Base-by-base conservation (phyloP, 2,113 vertebrate species). In the Syngnathoides biaculeatus region DNA sequence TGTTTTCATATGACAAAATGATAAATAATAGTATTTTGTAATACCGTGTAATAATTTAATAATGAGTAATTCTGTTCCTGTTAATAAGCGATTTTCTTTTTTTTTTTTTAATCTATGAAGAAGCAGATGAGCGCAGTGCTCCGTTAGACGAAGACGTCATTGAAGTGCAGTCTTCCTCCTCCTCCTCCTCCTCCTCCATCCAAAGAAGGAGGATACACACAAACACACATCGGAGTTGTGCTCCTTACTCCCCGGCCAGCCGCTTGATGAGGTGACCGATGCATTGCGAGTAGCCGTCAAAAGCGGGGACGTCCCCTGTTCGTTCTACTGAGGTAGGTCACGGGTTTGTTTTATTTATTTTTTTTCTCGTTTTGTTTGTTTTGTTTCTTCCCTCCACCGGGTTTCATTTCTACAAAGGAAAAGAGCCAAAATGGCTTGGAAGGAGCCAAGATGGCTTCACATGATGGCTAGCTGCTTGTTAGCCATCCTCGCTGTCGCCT, bases 321-420 rank as follows among this genome's bases (percentile, higher is more conserved):
- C 17, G n/a, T 42, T 43, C 30, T 15, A 8, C 74, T 80, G 74
- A 79, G 91, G 92, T 92, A 77, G 92, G 91, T 91, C 8, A 5
- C 19, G 12, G 2, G 17, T 24, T 13, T 1, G 59, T 57, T 2
- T 35, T n/a, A n/a, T n/a, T n/a, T n/a, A n/a, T n/a, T n/a, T n/a
- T n/a, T n/a, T n/a, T n/a, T n/a, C n/a, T n/a, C n/a, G n/a, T n/a
- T n/a, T n/a, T n/a, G n/a, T n/a, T 52, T 9, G 7, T 13, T 42
- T 62, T 9, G 12, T 13, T 42, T 62, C 5, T 9, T 45, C 48
- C 61, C 17, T 52, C 64, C 30, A 52, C 17, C 30, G 10, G 45
- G 24, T 39, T 80, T 67, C 69, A 40, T 48, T 30, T 81, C 60
- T 48, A 76, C 84, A 78, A 79, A 83, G 69, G 55, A 57, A 57